Base-by-base conservation (phyloP, 1,140 invertebrate species). In the Trichoplusia ni region DNA sequence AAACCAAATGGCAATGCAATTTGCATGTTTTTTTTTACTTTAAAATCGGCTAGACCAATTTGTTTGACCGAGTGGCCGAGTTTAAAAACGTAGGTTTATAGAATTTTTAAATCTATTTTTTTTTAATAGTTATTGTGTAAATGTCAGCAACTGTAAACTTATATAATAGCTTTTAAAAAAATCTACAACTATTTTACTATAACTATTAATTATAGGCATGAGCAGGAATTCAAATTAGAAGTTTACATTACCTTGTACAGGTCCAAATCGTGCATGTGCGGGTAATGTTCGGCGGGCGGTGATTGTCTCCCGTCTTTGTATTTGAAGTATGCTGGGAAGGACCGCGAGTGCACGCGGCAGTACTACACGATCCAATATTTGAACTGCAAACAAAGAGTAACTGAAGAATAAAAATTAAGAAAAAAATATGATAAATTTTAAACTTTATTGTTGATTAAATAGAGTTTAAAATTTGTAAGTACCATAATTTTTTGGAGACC, bases 241-340 rank as follows among this genome's bases (percentile, higher is more conserved):
- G 6, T 18, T 4, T 33, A 33, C 5, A 9, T 35, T 70, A 82
- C 79, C 79, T 77, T 69, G 51, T 13, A 82, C 46, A 23, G 79
- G 79, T 2, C 79, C 79, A 58, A 82, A 82, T 11, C 77, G 65
- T 5, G 74, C 64, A 1, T 63, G 29, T n/a, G 70, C 31, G 6
- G 77, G 75, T 19, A 82, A 47, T 0, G 58, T 5, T 0, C 66
- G 51, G 9, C 71, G 51, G 5, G 79, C 69, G 0, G 44, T 40
- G 4, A 82, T 69, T 5, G 53, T 13, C 6, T 64, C 63, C 1
- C 49, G 51, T 21, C 63, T 58, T 11, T 40, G 56, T 9, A 77
- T 31, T 44, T 72, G 69, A 25, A 82, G 59, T 3, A 66, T 61
- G 0, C 49, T 1, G 8, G 79, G 79, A 18, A 81, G 44, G 14